Percentiles rank a stretch among this genome's conserved stretches.
Conservation (phyloP, 2,888 invertebrate genomes). For the Drosophila mimica region DNA sequence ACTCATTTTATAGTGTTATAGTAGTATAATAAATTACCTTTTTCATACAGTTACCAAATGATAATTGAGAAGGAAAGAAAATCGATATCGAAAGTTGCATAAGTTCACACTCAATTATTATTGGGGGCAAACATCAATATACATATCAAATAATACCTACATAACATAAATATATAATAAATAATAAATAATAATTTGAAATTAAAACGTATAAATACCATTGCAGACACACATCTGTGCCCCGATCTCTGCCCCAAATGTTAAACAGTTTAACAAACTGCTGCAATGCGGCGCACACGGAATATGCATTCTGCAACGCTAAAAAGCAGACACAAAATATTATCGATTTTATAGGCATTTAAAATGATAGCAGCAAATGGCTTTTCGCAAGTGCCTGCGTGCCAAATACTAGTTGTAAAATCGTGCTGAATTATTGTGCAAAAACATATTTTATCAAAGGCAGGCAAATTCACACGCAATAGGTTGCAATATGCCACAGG, state of each 20-base stretch:
- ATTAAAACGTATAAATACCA: neutral
- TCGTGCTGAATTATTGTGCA: neutral
- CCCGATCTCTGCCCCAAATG: neutral
- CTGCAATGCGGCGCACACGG: constrained; percentile 33
- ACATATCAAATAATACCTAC: too few species aligned
- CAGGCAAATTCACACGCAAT: neutral
- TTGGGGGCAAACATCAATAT: neutral
- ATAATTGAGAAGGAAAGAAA: too few species aligned
- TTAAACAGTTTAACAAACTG: constrained; percentile 4
- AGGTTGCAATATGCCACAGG: neutral
- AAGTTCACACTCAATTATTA: neutral
- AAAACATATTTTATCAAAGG: neutral
- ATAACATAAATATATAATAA: too few species aligned
- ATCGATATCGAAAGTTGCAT: too few species aligned
- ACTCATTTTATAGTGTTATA: neutral
- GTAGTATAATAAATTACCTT: neutral
- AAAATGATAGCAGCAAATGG: neutral
- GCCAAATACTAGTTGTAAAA: constrained; percentile 6
- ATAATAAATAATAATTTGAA: neutral
- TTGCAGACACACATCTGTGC: neutral
- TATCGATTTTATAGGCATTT: constrained; percentile 52
- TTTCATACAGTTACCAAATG: neutral
- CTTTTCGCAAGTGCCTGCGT: neutral
- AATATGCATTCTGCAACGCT: constrained; percentile 46
- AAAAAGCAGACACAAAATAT: constrained; percentile 23